Evolutionary conservation across 2,888 invertebrate genomes (phyloP).

Genomic region (Dynastes tityus): DNA sequence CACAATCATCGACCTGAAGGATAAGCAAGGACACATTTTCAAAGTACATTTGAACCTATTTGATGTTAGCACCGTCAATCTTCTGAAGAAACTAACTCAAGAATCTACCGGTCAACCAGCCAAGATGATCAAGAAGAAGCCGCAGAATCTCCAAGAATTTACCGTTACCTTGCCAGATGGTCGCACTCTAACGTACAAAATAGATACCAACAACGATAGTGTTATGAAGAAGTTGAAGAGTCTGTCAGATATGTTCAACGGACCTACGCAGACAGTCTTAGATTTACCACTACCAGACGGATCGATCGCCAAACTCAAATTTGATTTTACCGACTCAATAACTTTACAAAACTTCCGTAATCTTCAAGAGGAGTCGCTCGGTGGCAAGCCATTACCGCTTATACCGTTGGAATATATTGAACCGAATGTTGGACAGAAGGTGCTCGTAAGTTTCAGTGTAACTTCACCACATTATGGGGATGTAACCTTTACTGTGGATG

Average conservation of each 20-base stretch:
- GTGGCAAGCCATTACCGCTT: neutral
- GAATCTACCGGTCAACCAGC: conserved; percentile 5
- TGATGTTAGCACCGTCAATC: conserved; percentile 20
- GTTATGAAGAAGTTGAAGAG: conserved; percentile 24
- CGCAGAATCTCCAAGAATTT: neutral
- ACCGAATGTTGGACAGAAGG: neutral
- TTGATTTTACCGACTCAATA: conserved; percentile 23
- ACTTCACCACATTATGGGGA: conserved; percentile 18
- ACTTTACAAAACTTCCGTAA: conserved; percentile 35
- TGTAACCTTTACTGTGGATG: neutral
- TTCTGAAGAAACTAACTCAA: conserved; percentile 12
- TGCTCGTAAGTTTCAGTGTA: neutral
- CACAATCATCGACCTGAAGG: neutral
- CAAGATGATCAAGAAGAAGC: conserved; percentile 1
- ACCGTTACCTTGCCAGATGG: neutral
- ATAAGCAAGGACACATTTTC: neutral
- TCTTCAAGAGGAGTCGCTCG: conserved; percentile 30
- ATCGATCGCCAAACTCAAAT: neutral
- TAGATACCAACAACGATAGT: conserved; percentile 34
- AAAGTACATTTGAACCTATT: neutral
- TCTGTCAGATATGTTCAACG: conserved; percentile 15
- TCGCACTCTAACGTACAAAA: neutral
- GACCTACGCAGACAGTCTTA: neutral
- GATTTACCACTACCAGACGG: conserved; percentile 17
- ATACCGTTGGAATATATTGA: neutral